Conservation (phyloP, 2,113 vertebrate species). For the Monarcha castaneiventris region DNA sequence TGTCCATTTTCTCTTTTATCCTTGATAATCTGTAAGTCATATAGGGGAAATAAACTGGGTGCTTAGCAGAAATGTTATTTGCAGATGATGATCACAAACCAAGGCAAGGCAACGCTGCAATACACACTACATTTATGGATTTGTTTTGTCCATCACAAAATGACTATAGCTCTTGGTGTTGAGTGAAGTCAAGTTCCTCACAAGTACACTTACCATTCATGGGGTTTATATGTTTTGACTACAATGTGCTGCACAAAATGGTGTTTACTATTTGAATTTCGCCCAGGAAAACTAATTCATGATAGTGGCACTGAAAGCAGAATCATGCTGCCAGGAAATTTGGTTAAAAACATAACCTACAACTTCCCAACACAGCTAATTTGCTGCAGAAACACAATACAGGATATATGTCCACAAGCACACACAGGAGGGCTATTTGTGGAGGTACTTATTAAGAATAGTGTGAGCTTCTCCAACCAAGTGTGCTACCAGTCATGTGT, state of each 20-base stretch:
- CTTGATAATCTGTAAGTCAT: background rate
- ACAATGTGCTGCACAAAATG: background rate
- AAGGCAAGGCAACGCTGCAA: background rate
- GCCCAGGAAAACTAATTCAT: background rate
- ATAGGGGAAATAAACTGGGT: background rate
- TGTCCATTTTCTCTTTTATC: constrained; percentile 15
- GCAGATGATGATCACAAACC: background rate
- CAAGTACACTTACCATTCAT: background rate
- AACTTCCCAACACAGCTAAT: background rate
- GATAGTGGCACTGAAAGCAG: background rate
- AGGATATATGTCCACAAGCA: background rate
- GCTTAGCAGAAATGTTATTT: constrained; percentile 22
- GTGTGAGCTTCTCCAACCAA: background rate
- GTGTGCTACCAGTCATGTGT: background rate
- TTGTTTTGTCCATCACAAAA: background rate
- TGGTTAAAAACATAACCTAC: background rate
- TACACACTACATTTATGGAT: background rate
- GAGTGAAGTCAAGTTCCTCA: background rate
- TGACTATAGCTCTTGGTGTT: background rate
- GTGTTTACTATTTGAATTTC: background rate
- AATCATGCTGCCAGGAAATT: background rate
- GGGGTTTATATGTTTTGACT: background rate
- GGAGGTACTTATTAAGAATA: background rate
- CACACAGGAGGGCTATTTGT: background rate
- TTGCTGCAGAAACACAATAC: background rate